Conservation (phyloP, 2,113 vertebrate species). For the Spea multiplicata region DNA sequence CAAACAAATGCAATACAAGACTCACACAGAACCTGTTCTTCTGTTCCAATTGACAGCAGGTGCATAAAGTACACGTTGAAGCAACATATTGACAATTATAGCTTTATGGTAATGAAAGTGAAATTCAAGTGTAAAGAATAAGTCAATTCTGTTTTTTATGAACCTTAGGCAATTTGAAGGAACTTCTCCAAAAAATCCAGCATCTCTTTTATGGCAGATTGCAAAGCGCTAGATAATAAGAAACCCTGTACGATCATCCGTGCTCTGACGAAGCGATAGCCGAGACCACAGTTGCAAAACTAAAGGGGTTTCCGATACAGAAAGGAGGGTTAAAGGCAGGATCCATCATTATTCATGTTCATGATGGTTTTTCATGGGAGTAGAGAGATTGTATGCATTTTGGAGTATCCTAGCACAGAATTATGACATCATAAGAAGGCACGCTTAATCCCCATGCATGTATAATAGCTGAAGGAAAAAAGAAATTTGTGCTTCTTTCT, state of each 20-base stretch:
- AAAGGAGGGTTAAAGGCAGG: too few relatives aligned
- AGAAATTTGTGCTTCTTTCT: too few relatives aligned
- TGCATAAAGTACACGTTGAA: conserved; percentile 57
- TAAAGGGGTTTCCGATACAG: too few relatives aligned
- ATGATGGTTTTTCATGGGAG: too few relatives aligned
- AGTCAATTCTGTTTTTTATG: conserved; percentile 42
- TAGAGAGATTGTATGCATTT: too few relatives aligned
- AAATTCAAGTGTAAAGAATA: conserved; percentile 43
- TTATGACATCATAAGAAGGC: too few relatives aligned
- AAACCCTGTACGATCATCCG: not conserved
- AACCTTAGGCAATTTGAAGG: conserved; percentile 37
- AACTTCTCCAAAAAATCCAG: conserved; percentile 33
- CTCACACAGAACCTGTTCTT: conserved; percentile 56
- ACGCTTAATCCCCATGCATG: too few relatives aligned
- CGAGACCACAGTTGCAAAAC: too few relatives aligned
- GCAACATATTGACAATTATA: conserved; percentile 59
- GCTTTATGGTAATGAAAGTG: conserved; percentile 51
- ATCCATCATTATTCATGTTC: too few relatives aligned
- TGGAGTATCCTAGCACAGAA: too few relatives aligned
- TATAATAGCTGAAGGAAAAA: too few relatives aligned
- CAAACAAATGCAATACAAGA: conserved; percentile 56
- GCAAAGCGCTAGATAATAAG: conserved; percentile 11
- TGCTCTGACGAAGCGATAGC: not conserved
- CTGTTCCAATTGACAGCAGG: conserved; percentile 57
- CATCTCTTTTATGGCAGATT: conserved; percentile 23